Conservation (phyloP, 1,140 invertebrate genomes). For the Cyphomyrmex costatus region DNA sequence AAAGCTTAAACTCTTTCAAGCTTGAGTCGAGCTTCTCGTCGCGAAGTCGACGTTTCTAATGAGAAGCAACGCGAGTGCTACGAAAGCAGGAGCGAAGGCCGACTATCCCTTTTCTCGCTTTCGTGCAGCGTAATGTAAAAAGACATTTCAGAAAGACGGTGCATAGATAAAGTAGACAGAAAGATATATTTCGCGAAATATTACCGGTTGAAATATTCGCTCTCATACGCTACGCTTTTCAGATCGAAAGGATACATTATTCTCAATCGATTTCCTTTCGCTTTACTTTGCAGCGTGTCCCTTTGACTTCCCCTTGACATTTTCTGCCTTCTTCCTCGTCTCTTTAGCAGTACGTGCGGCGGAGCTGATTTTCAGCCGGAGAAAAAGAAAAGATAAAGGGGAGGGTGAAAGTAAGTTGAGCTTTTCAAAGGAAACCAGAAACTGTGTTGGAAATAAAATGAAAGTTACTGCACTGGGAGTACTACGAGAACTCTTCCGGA, state of each 20-base stretch:
- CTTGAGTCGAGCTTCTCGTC: conserved; percentile 14
- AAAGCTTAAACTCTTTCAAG: conserved; percentile 46
- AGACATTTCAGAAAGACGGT: conserved; percentile 50
- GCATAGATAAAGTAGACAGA: conserved; percentile 47
- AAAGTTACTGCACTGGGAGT: conserved; percentile 59
- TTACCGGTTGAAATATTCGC: conserved; percentile 61
- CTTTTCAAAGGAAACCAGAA: conserved; percentile 65
- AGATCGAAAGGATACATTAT: conserved; percentile 60
- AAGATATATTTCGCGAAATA: conserved; percentile 62
- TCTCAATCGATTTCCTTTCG: conserved; percentile 56
- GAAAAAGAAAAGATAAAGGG: conserved; percentile 57
- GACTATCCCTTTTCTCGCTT: not conserved
- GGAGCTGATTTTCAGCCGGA: conserved; percentile 48
- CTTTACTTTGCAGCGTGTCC: conserved; percentile 59
- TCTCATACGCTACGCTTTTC: conserved; percentile 61
- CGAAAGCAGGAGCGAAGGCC: conserved; percentile 14
- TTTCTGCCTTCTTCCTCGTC: conserved; percentile 59
- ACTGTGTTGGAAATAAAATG: conserved; percentile 64
- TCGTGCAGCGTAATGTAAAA: conserved; percentile 51
- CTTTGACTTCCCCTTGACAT: conserved; percentile 64
- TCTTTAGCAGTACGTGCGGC: conserved; percentile 61
- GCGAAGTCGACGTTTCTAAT: conserved; percentile 56
- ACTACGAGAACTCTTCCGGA: conserved; percentile 56
- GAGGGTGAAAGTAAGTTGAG: conserved; percentile 59
- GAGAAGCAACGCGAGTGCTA: conserved; percentile 48